phyloP scores from a whole-genome alignment of 2,888 invertebrate species.

The Lycocerus yunnanus region DNA sequence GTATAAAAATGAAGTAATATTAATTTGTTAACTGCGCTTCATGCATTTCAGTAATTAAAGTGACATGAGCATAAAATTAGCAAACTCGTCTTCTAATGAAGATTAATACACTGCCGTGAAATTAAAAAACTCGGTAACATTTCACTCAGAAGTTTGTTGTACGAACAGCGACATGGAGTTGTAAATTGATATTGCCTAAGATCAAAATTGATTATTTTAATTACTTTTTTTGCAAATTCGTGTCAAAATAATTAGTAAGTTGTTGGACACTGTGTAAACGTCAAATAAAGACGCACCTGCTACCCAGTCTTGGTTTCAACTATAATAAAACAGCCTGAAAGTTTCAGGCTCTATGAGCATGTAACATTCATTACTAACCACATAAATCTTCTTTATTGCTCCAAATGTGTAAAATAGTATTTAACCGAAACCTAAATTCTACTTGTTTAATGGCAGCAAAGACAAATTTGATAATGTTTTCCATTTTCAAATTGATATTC shows the following conservation, averaged over 20 bases:
- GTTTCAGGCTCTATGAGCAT: conserved; percentile 31
- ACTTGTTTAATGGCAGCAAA: conserved; percentile 14
- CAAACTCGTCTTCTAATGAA: conserved; percentile 29
- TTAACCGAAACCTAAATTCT: conserved; percentile 23
- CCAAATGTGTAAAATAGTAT: conserved; percentile 34
- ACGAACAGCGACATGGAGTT: conserved; percentile 25
- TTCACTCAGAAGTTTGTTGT: conserved; percentile 24
- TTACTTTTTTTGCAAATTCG: conserved; percentile 53
- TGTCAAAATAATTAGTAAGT: conserved; percentile 53
- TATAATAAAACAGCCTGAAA: conserved; percentile 34
- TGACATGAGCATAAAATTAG: conserved; percentile 30
- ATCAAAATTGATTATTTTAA: conserved; percentile 50
- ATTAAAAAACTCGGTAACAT: conserved; percentile 30
- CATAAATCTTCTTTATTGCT: conserved; percentile 40
- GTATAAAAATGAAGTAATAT: conserved; percentile 21
- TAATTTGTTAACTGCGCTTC: conserved; percentile 32
- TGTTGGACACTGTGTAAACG: conserved; percentile 45
- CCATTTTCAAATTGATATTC: conserved; percentile 3
- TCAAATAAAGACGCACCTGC: conserved; percentile 45
- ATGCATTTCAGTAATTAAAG: conserved; percentile 33
- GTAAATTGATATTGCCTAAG: conserved; percentile 30
- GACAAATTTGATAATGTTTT: conserved; percentile 23
- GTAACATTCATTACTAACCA: conserved; percentile 38
- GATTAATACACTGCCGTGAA: conserved; percentile 30
- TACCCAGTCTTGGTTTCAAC: conserved; percentile 41